A percentile compares a stretch with the other conserved stretches of the same genome.
phyloP scores from a whole-genome alignment of 2,113 vertebrate genomes.

The Myotis davidii region DNA sequence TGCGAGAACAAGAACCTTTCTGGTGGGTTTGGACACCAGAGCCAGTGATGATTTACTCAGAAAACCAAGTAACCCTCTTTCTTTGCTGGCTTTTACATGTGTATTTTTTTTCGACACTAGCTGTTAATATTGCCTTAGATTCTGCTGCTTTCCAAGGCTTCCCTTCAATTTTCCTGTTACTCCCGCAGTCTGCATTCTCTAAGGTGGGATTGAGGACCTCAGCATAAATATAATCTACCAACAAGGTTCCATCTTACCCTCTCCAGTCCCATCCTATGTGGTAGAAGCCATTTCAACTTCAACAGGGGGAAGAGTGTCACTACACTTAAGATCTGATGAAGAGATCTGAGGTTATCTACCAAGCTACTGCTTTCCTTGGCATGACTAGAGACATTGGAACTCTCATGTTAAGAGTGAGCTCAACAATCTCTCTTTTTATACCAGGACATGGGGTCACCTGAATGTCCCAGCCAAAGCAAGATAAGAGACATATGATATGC shows the following conservation, averaged over 20 bases:
- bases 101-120: neutral
- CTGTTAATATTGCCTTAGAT: neutral
- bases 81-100: neutral
- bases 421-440: neutral
- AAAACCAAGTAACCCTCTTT: neutral
- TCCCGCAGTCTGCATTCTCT: neutral
- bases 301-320: neutral
- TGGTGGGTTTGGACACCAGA: neutral
- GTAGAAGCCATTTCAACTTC: conserved; percentile 45
- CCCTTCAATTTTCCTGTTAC: neutral
- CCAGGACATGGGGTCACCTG: neutral
- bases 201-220: neutral
- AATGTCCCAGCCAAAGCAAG: neutral
- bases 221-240: neutral
- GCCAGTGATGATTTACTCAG: neutral
- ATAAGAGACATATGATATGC: neutral
- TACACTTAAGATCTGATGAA: neutral
- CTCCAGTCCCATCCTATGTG: neutral
- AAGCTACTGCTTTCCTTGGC: conserved; percentile 46
- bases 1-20: neutral
- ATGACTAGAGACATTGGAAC: neutral
- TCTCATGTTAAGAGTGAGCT: neutral
- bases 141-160: neutral
- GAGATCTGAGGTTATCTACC: neutral
- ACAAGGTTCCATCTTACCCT: neutral